These are phyloP conservation scores for Blera fallax DNA, from an alignment of 2,888 invertebrate species.

Conservation along the genomic window DNA sequence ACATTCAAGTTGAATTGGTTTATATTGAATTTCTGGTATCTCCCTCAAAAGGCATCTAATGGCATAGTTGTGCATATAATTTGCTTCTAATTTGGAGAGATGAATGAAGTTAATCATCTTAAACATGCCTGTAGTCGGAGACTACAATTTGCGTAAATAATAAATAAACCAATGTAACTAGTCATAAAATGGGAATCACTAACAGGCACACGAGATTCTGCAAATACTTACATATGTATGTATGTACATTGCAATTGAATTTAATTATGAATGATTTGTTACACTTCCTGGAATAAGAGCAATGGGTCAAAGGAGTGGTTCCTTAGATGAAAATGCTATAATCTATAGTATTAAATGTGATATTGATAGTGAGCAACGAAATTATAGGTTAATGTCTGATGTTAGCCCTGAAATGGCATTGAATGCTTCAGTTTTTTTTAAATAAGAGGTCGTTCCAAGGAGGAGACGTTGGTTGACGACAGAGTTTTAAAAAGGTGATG, in stretches of 20 bases:
- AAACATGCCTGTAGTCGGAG: background rate
- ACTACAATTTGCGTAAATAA: slow-evolving; percentile 24
- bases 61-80: slow-evolving; percentile 2
- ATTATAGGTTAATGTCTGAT: background rate
- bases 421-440: too few relatives aligned
- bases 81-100: slow-evolving; percentile 30
- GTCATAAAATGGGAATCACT: background rate
- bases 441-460: too few relatives aligned
- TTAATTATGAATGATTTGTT: background rate
- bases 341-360: background rate
- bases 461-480: too few relatives aligned
- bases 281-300: background rate
- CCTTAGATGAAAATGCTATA: background rate
- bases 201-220: background rate
- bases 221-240: too few relatives aligned
- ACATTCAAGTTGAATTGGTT: background rate
- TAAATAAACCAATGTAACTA: slow-evolving; percentile 18
- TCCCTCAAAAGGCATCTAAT: slow-evolving; percentile 33
- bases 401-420: too few relatives aligned
- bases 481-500: too few relatives aligned
- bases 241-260: background rate
- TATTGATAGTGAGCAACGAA: background rate
- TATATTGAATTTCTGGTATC: slow-evolving; percentile 26
- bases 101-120: slow-evolving; percentile 36
- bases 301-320: background rate